Conservation (phyloP, 2,888 invertebrate genomes). For the Ormia ochracea region DNA sequence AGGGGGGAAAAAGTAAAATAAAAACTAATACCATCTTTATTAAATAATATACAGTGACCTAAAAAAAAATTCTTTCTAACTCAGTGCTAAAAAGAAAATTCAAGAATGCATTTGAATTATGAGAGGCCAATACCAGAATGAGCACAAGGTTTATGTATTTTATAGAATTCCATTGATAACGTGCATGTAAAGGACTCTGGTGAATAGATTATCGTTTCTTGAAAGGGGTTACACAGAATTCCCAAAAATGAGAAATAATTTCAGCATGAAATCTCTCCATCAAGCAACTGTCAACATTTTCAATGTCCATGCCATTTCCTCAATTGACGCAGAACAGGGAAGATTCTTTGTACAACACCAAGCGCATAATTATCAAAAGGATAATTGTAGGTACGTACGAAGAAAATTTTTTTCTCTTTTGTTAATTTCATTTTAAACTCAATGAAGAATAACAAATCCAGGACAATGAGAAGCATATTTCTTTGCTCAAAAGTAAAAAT, state of each 20-base stretch:
- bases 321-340: neutral
- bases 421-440: neutral
- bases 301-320: neutral
- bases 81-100: no score
- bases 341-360: neutral
- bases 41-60: neutral
- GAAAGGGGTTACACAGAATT: constrained; percentile 47
- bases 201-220: no score
- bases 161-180: no score
- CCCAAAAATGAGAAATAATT: constrained; percentile 20
- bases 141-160: no score
- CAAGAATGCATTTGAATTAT: no score
- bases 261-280: constrained; percentile 48
- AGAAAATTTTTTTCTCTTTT: constrained; percentile 23
- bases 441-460: constrained; percentile 41
- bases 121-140: no score
- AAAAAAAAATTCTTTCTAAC: no score
- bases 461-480: neutral
- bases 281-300: constrained; percentile 52
- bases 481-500: constrained; percentile 8
- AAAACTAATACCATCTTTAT: neutral
- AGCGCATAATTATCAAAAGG: constrained; percentile 26
- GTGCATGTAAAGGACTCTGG: no score
- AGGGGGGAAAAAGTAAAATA: no score
- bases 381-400: constrained; percentile 29